phyloP scores from a whole-genome alignment of 2,797 vertebrate genomes.

The Argya squamiceps region DNA sequence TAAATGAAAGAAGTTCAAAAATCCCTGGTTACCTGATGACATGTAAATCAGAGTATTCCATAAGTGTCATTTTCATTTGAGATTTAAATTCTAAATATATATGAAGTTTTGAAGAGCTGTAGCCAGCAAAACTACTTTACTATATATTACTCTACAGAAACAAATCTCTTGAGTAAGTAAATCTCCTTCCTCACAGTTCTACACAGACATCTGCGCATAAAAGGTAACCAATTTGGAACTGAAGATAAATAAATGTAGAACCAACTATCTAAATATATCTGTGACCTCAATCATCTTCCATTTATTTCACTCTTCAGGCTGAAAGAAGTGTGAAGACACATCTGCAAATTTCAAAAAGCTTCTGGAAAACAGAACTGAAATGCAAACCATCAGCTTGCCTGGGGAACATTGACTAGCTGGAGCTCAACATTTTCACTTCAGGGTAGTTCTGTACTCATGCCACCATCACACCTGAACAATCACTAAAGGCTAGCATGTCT shows the following conservation, averaged over 20 bases:
- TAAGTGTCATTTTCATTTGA: background rate
- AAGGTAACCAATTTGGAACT: background rate
- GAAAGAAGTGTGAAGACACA: background rate
- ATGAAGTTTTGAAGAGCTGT: background rate
- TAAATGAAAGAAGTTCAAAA: background rate
- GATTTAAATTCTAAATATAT: background rate
- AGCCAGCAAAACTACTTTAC: background rate
- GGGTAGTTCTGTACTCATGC: background rate
- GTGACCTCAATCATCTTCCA: background rate
- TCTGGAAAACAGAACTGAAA: background rate
- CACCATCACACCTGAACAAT: background rate
- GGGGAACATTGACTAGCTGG: background rate
- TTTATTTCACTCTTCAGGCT: background rate
- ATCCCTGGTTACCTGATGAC: background rate
- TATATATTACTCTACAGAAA: background rate
- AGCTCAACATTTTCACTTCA: background rate
- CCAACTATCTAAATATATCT: background rate
- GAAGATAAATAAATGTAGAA: background rate
- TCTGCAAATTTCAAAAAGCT: background rate
- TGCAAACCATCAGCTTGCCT: background rate
- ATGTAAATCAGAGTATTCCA: background rate
- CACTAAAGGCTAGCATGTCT: background rate
- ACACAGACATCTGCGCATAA: background rate
- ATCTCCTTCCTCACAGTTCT: background rate
- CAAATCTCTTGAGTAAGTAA: background rate